Evolutionary conservation across 2,797 vertebrate genomes (phyloP).

Genomic region (Hylomyscus alleni): DNA sequence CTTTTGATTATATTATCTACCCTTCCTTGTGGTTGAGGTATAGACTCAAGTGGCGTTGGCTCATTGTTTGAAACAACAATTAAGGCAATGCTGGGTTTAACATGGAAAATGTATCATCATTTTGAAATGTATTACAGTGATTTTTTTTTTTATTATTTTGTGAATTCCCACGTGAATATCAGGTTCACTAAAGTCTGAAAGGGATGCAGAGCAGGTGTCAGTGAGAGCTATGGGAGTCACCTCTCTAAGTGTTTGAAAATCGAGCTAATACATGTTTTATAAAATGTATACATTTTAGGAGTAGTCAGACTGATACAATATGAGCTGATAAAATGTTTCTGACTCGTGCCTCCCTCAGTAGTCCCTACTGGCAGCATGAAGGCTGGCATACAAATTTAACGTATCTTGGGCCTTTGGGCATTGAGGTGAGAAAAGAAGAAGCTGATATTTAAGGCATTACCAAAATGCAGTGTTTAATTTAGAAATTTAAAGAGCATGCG

Average conservation of each 20-base stretch:
- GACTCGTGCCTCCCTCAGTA: background rate
- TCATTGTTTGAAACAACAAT: constrained; percentile 63
- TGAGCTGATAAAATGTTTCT: background rate
- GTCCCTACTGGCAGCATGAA: background rate
- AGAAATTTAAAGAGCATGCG: constrained; percentile 1
- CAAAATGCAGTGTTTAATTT: background rate
- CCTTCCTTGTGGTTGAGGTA: constrained; percentile 36
- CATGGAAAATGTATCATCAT: constrained; percentile 22
- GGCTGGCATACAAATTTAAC: constrained; percentile 9
- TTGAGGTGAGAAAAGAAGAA: background rate
- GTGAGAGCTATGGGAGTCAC: constrained; percentile 7
- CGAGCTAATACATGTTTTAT: background rate
- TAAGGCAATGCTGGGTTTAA: constrained; percentile 57
- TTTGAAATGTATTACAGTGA: constrained; percentile 53
- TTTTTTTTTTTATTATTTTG: constrained; percentile 55
- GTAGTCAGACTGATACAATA: constrained; percentile 48
- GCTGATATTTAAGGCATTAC: background rate
- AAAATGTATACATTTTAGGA: constrained; percentile 47
- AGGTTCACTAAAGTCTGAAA: constrained; percentile 50
- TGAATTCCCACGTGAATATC: constrained; percentile 17
- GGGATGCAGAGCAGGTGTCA: constrained; percentile 2
- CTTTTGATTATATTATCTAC: background rate
- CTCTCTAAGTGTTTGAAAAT: constrained; percentile 34
- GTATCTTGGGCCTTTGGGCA: background rate
- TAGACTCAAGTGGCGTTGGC: background rate